Evolutionary conservation across 2,888 invertebrate genomes (phyloP), one percentile per base, ranked within the genome.

Genomic region (Nomada goodeniana): DNA sequence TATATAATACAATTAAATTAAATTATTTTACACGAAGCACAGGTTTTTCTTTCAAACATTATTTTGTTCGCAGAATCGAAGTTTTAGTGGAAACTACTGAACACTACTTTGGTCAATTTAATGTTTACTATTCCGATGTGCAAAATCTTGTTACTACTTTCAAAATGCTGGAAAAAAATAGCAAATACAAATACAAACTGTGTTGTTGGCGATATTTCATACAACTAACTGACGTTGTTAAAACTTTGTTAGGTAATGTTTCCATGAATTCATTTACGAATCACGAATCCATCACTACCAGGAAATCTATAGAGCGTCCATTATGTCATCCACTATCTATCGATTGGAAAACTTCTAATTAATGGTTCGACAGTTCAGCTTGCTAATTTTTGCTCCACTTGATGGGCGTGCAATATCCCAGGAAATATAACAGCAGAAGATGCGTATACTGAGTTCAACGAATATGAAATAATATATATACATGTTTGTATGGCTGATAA

Each of bases 291-390:
- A 53, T 68, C 60, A 1, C 59, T 75, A 75, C 26, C 42, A 20
- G 42, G 42, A 82, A 68, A 59, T 61, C 57, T 57, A 68, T 47
- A 52, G 42, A 47, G 69, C 42, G 36, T 11, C 65, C 57, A 57
- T 72, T 59, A 69, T 42, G 68, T 67, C 67, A 75, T 36, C 15
- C 59, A 52, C 53, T 72, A 74, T 64, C 67, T 50, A 70, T 18
- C 64, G 52, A 64, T 57, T 42, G 44, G 29, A 50, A 71, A 79
- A 79, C 73, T 81, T 81, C 60, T 82, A 76, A 79, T 85, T 82
- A 79, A 82, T 80, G 59, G 75, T 52, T 47, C 36, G 18, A 70
- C 13, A 29, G 11, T 74, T 52, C 65, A 52, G 18, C 20, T 59
- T 44, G 36, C 63, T 68, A 59, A 76, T 70, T 75, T 60, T 64